Base-by-base conservation (phyloP, 2,113 vertebrate genomes). In the Carassius gibelio region DNA sequence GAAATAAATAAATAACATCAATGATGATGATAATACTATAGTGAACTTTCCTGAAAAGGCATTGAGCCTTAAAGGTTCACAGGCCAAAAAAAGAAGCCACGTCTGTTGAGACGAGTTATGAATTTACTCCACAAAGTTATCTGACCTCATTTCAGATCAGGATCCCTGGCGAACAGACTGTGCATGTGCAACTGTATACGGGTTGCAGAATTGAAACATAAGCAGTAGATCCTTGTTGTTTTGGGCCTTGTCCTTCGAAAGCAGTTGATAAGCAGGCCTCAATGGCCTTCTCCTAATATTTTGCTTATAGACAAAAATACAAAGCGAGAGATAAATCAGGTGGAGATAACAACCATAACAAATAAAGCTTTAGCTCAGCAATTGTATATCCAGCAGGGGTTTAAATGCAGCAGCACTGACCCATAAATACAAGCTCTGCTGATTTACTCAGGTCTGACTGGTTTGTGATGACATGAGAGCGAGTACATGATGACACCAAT, bases 71-170 rank as follows among this genome's bases (percentile, higher is more conserved):
- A 42, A 79, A 68, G 9, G 45, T 72, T 83, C 30, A 59, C 81
- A 38, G 13, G 68, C 21, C 68, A 59, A 59, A 72, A 82, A 82
- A 72, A 72, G 68, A 72, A 71, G 15, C 64, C 38, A 7, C 38
- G 81, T 38, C 50, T 72, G 66, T 82, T 42, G 66, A 83, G 42
- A n/a, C 5, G 61, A 81, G 62, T 50, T 81, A 50, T 68, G 62
- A 81, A 68, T 38, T 30, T 68, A 81, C 42, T 50, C 14, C 61
- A 26, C 8, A 2, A 48, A 81, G 79, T 42, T 23, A 59, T 82
- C 34, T 82, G 81, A 82, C 50, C 81, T 82, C 2, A 57, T 82
- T 82, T 38, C 66, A 72, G 48, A 38, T 23, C 50, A 38, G 21
- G 50, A 82, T 69, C 45, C 0, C n/a, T 71, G 66, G 48, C 30